These are phyloP conservation scores for Scophthalmus maximus DNA, from an alignment of 2,113 vertebrate genomes.

Conservation along the genomic window DNA sequence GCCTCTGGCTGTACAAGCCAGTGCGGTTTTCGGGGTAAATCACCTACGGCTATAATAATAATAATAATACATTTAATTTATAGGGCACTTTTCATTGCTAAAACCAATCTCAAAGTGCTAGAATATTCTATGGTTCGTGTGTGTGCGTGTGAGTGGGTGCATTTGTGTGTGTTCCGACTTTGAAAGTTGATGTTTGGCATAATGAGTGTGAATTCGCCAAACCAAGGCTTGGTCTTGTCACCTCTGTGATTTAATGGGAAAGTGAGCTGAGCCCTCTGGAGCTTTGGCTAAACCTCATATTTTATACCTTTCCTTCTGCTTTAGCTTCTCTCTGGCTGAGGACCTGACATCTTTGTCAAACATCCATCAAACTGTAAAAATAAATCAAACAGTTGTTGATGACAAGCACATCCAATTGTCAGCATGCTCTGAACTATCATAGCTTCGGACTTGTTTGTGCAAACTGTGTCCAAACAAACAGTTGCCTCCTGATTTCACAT, in stretches of 20 bases:
- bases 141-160: conserved; percentile 22
- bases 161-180: conserved; percentile 1
- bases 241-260: conserved; percentile 21
- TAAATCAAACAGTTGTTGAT: conserved; percentile 8
- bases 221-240: too few relatives aligned
- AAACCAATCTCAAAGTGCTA: too few relatives aligned
- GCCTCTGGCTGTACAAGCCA: conserved; percentile 1
- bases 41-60: conserved; percentile 53
- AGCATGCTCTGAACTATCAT: neutral
- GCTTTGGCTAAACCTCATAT: conserved; percentile 1
- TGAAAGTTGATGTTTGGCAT: neutral
- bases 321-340: neutral
- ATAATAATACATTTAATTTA: too few relatives aligned
- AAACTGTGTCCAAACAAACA: conserved; percentile 46
- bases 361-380: neutral
- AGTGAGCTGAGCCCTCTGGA: conserved; percentile 25
- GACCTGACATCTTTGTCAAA: neutral
- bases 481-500: conserved; percentile 46
- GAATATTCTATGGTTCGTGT: too few relatives aligned
- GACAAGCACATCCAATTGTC: conserved; percentile 14
- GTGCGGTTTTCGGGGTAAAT: conserved; percentile 10
- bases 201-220: neutral
- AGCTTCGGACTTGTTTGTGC: conserved; percentile 36
- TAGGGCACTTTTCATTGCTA: too few relatives aligned
- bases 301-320: conserved; percentile 5